These are phyloP conservation scores for Drosophila pseudotalamancana DNA, from an alignment of 2,888 invertebrate species.

Conservation along the genomic window DNA sequence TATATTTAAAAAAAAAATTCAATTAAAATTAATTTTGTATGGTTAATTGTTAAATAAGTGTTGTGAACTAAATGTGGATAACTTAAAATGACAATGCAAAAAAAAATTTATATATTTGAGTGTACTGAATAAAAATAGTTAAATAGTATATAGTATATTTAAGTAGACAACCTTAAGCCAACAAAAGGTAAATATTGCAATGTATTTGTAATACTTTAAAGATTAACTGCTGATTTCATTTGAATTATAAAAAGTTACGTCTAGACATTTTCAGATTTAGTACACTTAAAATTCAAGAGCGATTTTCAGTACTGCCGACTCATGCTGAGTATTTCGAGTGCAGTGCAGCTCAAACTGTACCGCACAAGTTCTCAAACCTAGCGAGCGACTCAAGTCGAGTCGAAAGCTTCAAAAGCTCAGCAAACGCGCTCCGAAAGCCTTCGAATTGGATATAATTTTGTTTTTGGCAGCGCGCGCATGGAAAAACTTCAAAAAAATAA, in stretches of 20 bases:
- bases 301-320: slow-evolving; percentile 20
- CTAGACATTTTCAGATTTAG: slow-evolving; percentile 22
- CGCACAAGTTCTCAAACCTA: slow-evolving; percentile 38
- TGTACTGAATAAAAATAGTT: no score
- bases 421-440: slow-evolving; percentile 48
- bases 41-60: no score
- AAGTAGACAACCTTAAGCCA: no score
- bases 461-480: slow-evolving; percentile 43
- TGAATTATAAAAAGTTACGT: slow-evolving; percentile 3
- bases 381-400: slow-evolving; percentile 5
- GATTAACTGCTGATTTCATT: background rate
- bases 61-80: no score
- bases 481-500: slow-evolving; percentile 56
- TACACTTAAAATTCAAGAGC: slow-evolving; percentile 30
- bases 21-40: no score
- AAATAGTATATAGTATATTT: no score
- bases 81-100: no score
- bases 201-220: no score
- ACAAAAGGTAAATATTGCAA: no score
- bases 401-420: slow-evolving; percentile 48
- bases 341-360: slow-evolving; percentile 45
- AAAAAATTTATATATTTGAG: no score
- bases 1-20: no score
- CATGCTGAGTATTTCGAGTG: slow-evolving; percentile 24
- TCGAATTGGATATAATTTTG: slow-evolving; percentile 36